A percentile compares a stretch with the other conserved stretches of the same genome.
Evolutionary conservation across 2,888 invertebrate species (phyloP).

Genomic region (Zhengitettix transpicula): DNA sequence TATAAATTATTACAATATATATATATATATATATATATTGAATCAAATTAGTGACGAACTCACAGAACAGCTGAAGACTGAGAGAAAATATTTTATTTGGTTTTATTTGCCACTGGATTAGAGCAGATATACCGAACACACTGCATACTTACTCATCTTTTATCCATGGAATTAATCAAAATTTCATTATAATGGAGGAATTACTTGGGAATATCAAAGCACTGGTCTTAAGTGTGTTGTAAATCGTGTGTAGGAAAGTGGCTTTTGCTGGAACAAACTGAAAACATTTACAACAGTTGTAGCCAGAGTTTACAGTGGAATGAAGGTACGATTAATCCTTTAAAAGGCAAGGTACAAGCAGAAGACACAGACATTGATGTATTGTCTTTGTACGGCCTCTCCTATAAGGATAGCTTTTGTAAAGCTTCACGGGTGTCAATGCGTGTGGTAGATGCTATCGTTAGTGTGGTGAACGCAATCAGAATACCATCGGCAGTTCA

Average conservation of each 20-base stretch:
- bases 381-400: background rate
- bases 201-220: background rate
- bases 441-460: background rate
- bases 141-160: background rate
- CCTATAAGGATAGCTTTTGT: background rate
- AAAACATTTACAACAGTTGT: background rate
- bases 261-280: background rate
- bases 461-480: background rate
- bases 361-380: background rate
- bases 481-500: background rate
- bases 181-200: background rate
- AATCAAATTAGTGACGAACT: background rate
- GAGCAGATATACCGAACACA: background rate
- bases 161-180: background rate
- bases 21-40: no score
- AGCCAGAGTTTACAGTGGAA: background rate
- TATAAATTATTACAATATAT: no score
- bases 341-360: background rate
- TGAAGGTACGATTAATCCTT: background rate
- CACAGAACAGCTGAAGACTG: background rate
- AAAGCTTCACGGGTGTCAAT: background rate
- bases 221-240: background rate
- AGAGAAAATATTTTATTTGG: background rate
- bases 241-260: background rate
- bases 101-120: background rate